phyloP scores from a whole-genome alignment of 2,888 invertebrate species.

The Macrosoma leucophasiata region DNA sequence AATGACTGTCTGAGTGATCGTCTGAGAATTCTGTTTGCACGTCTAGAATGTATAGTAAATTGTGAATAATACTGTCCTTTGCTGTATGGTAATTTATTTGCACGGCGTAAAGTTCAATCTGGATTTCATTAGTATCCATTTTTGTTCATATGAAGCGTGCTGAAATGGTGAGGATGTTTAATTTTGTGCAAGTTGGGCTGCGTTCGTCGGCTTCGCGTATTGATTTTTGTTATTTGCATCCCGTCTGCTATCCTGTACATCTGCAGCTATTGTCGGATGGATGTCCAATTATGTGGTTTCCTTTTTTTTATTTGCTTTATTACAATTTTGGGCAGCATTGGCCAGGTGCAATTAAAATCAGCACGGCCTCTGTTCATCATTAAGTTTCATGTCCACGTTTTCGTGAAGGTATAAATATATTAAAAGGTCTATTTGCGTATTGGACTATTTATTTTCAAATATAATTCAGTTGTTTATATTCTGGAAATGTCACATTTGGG shows the following conservation, averaged over 20 bases:
- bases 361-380: too few relatives aligned
- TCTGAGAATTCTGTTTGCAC: slow-evolving; percentile 53
- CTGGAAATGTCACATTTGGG: too few relatives aligned
- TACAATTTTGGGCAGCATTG: slow-evolving; percentile 25
- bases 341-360: slow-evolving; percentile 7
- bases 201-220: slow-evolving; percentile 56
- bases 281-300: slow-evolving; percentile 45
- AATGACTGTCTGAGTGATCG: slow-evolving; percentile 37
- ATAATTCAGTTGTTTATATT: too few relatives aligned
- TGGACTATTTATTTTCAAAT: too few relatives aligned
- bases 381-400: too few relatives aligned
- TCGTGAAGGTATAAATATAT: too few relatives aligned
- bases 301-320: slow-evolving; percentile 30
- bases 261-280: slow-evolving; percentile 62
- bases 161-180: slow-evolving; percentile 49
- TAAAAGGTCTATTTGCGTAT: too few relatives aligned
- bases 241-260: slow-evolving; percentile 62
- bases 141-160: slow-evolving; percentile 34
- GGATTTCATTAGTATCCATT: slow-evolving; percentile 2
- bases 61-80: not conserved
- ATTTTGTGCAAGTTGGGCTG: slow-evolving; percentile 61
- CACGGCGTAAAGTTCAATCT: slow-evolving; percentile 2
- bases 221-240: slow-evolving; percentile 75
- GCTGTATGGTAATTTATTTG: not conserved
- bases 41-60: not conserved